phyloP scores from a whole-genome alignment of 2,113 vertebrate genomes.

The Passer montanus region DNA sequence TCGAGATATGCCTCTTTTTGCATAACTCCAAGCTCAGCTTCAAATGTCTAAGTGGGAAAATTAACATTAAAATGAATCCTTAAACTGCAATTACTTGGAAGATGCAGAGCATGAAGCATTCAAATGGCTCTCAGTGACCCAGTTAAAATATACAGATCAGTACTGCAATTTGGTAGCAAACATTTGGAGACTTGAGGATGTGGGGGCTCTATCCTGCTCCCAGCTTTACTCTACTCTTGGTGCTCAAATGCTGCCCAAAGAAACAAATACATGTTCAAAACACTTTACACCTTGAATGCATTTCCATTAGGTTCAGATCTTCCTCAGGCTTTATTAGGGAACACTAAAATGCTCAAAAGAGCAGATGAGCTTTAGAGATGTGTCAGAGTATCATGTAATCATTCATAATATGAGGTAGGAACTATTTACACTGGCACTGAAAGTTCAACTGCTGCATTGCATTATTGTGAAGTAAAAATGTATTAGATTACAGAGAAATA shows the following conservation, averaged over 20 bases:
- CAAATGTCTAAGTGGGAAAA: not conserved
- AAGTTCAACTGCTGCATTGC: not conserved
- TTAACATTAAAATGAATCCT: slow-evolving; percentile 45
- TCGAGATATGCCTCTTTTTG: not conserved
- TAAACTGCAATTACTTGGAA: slow-evolving; percentile 38
- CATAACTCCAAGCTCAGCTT: slow-evolving; percentile 16
- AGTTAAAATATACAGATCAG: not conserved
- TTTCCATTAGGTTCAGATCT: not conserved
- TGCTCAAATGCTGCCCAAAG: not conserved
- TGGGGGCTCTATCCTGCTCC: not conserved
- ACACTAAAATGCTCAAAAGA: not conserved
- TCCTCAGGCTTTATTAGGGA: not conserved
- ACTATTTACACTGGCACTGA: not conserved
- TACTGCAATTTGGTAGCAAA: not conserved
- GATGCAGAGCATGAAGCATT: slow-evolving; percentile 23
- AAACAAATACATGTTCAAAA: not conserved
- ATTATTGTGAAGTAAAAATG: not conserved
- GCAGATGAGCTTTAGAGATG: not conserved
- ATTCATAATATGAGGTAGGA: not conserved
- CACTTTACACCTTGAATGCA: not conserved
- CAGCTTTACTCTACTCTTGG: not conserved
- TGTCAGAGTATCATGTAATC: not conserved
- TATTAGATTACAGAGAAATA: not conserved
- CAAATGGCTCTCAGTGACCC: slow-evolving; percentile 8
- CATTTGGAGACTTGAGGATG: not conserved